Evolutionary conservation across 1,140 invertebrate species (phyloP), one percentile per base, ranked within the genome.

Genomic region (Bicyclus anynana): DNA sequence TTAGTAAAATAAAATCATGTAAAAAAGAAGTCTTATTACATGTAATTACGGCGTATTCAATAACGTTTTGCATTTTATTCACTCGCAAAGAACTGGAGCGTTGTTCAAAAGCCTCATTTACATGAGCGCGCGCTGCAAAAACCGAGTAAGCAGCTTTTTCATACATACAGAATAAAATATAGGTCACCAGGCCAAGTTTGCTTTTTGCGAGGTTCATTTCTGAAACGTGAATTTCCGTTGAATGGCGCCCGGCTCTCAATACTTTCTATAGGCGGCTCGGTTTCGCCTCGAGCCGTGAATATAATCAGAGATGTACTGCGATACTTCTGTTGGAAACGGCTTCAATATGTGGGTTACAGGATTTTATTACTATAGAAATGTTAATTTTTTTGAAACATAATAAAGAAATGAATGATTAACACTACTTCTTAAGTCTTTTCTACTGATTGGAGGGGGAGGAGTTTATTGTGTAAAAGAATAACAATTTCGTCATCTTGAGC

Each of bases 171-270:
- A 37, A 33, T 42, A 48, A 57, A 42, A 53, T 57, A 60, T 60
- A 49, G 56, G 49, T 59, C 49, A 59, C 20, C 42, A 20, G 38
- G 56, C 10, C 50, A 53, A 46, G 40, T 38, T 35, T 55, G 42
- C 42, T 48, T 44, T 59, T 52, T 38, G 29, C 21, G 29, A 37
- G 7, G 18, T 38, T 53, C 35, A 49, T 49, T 58, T 52, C 50
- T 52, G 50, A 48, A 59, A 46, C 29, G 29, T 26, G 42, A 37
- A 37, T 55, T 55, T 48, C 53, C 6, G 18, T 47, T 48, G 42
- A 55, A 55, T 55, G 21, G 53, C 14, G 18, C n/a, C 27, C 20
- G 21, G 27, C 23, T 46, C 13, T 38, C 44, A 47, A 46, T 48
- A 55, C 27, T 55, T 26, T 35, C 27, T 37, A 37, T 33, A 37